Evolutionary conservation across 2,113 vertebrate species (phyloP).

Genomic region (Mormyrus lacerda): DNA sequence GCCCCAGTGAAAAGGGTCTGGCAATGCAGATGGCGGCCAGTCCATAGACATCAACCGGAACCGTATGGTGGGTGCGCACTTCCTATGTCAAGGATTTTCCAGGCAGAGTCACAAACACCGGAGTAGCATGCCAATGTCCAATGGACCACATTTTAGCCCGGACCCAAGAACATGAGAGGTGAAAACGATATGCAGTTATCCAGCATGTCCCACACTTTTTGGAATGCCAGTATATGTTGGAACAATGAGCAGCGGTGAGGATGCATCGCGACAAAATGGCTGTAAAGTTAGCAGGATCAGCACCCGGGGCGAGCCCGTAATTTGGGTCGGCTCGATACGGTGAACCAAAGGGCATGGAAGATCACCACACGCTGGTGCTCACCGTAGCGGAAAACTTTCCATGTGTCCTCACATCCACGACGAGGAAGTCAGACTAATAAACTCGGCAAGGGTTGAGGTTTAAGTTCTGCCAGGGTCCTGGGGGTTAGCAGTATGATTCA

Average conservation of each 20-base stretch:
- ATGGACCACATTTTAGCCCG: neutral
- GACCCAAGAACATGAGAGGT: neutral
- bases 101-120: neutral
- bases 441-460: neutral
- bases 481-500: neutral
- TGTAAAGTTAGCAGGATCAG: neutral
- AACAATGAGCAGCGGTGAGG: neutral
- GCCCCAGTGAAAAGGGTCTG: neutral
- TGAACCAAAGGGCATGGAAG: neutral
- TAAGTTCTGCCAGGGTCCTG: neutral
- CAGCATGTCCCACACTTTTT: neutral
- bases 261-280: neutral
- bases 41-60: neutral
- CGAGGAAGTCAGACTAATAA: neutral
- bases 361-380: neutral
- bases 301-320: neutral
- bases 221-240: neutral
- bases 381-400: neutral
- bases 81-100: neutral
- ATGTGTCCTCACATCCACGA: neutral
- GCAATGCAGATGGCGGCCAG: neutral
- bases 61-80: neutral
- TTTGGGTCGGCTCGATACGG: neutral
- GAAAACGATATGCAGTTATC: neutral
- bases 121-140: neutral